These are phyloP conservation scores for Amphipyra tragopoginis DNA, from an alignment of 2,888 invertebrate genomes.

Conservation along the genomic window DNA sequence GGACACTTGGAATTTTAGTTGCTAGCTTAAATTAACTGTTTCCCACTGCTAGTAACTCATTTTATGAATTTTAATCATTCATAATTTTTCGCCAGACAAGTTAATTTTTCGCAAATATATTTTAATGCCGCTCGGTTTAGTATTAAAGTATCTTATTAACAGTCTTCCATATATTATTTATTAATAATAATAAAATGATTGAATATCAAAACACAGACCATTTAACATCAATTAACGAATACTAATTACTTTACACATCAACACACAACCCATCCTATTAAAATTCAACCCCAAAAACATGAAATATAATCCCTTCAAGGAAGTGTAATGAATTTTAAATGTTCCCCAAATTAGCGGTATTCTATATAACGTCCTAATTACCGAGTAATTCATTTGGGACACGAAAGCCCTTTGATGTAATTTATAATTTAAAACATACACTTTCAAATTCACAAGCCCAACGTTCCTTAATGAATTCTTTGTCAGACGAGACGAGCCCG, in stretches of 20 bases:
- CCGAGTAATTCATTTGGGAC: conserved; percentile 18
- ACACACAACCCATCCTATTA: not conserved
- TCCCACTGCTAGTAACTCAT: no score
- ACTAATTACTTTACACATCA: not conserved
- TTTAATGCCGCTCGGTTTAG: no score
- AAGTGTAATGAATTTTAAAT: conserved; percentile 3
- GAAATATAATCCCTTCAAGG: not conserved
- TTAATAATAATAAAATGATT: no score
- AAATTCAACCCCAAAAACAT: not conserved
- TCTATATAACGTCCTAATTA: conserved; percentile 5
- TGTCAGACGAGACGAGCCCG: conserved; percentile 9
- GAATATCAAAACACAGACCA: no score
- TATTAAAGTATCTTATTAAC: no score
- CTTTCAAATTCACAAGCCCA: not conserved
- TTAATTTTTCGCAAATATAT: no score
- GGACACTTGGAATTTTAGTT: no score
- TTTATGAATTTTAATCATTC: no score
- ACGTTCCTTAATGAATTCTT: conserved; percentile 25
- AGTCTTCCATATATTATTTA: no score
- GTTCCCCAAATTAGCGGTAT: conserved; percentile 1
- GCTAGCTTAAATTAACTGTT: no score
- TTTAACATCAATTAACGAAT: no score
- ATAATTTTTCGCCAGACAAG: no score
- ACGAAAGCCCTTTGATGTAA: not conserved
- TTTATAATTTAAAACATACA: conserved; percentile 6